Evolutionary conservation across 2,888 invertebrate species (phyloP), one percentile per base, ranked within the genome.

Genomic region (Trisateles emortualis): DNA sequence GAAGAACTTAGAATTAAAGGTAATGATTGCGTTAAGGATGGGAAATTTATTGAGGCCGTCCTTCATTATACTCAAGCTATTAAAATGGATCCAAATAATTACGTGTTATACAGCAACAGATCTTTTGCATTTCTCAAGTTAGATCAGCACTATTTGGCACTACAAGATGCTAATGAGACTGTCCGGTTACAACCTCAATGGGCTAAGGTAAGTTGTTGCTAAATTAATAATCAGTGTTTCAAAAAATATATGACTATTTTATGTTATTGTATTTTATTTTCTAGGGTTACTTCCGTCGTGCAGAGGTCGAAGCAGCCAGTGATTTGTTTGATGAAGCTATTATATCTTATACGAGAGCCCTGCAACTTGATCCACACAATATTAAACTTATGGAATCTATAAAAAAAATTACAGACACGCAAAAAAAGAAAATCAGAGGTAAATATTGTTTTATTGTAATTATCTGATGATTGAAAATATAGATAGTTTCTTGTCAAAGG

Each of bases 1-100:
- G 94, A 95, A 80, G 94, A 94, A 40, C 84, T 96, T 22, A 96
- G 96, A 84, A 95, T 94, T 75, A 93, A 95, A 74, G 97, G 97
- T 22, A 97, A 97, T 86, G 94, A 94, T 44, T 96, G 96, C 76
- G 95, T 97, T 38, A 95, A 95, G 79, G 94, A 95, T 67, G 94
- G 94, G 46, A 96, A 96, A 78, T 96, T 91, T 82, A 94, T 95
- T 64, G 96, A 96, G 87, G 97, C 97, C 3, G 94, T 96, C 56
- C 84, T 97, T 51, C 95, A 96, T 84, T 97, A 97, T 78, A 96
- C 96, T 0, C 95, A 96, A 71, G 97, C 96, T 1, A 95, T 97
- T 66, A 96, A 96, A 86, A 79, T 95, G 68, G 96, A 96, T 65
- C 94, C 95, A 6, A 93, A 93, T 59, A 96, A 96, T 87, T 95